A percentile compares a stretch with the other conserved stretches of the same genome.
Evolutionary conservation across 2,113 vertebrate species (phyloP).

Genomic region (Syngnathoides biaculeatus): DNA sequence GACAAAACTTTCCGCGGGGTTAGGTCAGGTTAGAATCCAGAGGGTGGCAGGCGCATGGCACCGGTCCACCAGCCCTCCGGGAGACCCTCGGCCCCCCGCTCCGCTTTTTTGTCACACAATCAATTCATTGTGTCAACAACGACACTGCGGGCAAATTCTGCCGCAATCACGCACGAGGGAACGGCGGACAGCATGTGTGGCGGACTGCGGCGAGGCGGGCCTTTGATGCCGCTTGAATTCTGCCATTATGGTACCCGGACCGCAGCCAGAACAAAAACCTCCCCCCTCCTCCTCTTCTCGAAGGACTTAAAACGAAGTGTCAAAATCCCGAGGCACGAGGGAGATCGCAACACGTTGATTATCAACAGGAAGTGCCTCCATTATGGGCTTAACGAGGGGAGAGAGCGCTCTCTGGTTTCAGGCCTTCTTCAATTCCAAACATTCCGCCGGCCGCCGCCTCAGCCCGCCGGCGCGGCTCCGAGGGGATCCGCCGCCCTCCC

Average conservation of each 20-base stretch:
- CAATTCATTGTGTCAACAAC: constrained; percentile 3
- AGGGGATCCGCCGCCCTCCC: constrained; percentile 19
- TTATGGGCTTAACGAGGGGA: constrained; percentile 69
- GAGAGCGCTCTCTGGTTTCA: constrained; percentile 69
- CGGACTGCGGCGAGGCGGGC: constrained; percentile 18
- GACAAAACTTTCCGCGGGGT: no score
- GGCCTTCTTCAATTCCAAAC: constrained; percentile 61
- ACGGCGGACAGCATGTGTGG: constrained; percentile 3
- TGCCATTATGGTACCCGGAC: constrained; percentile 36
- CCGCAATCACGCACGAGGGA: constrained; percentile 3
- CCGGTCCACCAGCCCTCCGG: neutral
- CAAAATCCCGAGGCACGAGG: constrained; percentile 49
- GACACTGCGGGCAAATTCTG: constrained; percentile 14
- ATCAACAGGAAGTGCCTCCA: constrained; percentile 73
- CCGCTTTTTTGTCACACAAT: constrained; percentile 10
- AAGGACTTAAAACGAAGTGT: constrained; percentile 55
- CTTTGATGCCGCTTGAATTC: constrained; percentile 32
- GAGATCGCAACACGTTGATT: constrained; percentile 70
- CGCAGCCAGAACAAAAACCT: constrained; percentile 36
- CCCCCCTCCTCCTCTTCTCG: constrained; percentile 14
- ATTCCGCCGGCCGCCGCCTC: constrained; percentile 54
- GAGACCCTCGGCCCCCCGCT: neutral
- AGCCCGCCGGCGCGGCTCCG: constrained; percentile 34
- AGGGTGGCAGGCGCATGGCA: neutral
- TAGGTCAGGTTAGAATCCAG: neutral